These are phyloP conservation scores for Mesorhabditis spiculigera DNA, from an alignment of 2,888 invertebrate species.

Conservation along the genomic window DNA sequence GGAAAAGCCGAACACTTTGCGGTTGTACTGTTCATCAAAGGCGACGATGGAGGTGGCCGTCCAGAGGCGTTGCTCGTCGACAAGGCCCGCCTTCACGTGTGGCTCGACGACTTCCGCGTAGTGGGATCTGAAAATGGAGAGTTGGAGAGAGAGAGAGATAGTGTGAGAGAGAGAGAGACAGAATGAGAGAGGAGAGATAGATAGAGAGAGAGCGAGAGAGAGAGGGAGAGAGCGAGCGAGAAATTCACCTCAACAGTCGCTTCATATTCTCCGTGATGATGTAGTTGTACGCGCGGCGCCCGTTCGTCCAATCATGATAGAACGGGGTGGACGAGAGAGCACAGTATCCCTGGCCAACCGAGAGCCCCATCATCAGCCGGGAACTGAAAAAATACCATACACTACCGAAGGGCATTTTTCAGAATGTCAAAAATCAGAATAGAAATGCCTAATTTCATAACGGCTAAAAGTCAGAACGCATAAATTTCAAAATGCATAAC, in stretches of 20 bases:
- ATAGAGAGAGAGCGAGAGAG: no score
- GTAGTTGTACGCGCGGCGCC: constrained; percentile 72
- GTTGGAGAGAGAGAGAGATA: no score
- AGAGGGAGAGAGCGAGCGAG: no score
- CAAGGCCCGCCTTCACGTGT: constrained; percentile 32
- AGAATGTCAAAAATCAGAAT: no score
- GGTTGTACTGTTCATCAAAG: constrained; percentile 82
- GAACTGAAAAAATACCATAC: neutral
- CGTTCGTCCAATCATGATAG: constrained; percentile 45
- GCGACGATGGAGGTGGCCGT: constrained; percentile 82
- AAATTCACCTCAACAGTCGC: constrained; percentile 75
- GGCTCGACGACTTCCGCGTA: constrained; percentile 65
- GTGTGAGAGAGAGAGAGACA: no score
- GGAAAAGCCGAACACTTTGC: constrained; percentile 22
- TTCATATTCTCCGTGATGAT: constrained; percentile 89
- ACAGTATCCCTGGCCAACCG: constrained; percentile 90
- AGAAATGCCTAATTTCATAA: no score
- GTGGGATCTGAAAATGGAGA: constrained; percentile 59
- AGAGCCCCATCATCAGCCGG: constrained; percentile 70
- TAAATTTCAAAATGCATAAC: no score
- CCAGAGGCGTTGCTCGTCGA: constrained; percentile 74
- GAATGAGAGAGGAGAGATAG: no score
- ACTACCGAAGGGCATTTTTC: no score
- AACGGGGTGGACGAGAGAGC: constrained; percentile 71
- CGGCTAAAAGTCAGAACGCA: no score